phyloP scores from a whole-genome alignment of 2,888 invertebrate genomes.

The Parasteatoda lunata region DNA sequence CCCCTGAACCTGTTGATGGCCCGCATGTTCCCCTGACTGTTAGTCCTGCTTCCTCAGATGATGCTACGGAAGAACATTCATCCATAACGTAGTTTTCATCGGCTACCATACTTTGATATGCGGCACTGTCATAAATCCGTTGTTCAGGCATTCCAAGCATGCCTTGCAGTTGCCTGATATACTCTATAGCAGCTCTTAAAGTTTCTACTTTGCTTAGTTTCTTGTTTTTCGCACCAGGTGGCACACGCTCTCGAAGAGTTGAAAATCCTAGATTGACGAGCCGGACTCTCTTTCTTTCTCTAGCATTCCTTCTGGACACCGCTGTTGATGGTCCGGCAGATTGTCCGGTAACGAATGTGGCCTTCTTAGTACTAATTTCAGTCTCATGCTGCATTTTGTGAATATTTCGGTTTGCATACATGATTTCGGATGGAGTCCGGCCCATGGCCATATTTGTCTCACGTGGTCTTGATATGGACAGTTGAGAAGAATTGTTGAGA shows the following conservation, averaged over 20 bases:
- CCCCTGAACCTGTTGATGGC: conserved; percentile 26
- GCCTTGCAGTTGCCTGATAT: conserved; percentile 87
- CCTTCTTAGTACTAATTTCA: background rate
- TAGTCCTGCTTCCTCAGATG: conserved; percentile 18
- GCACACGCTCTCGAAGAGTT: conserved; percentile 89
- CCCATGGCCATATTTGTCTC: background rate
- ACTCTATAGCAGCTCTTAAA: conserved; percentile 89
- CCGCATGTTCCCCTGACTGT: background rate
- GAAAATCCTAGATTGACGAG: conserved; percentile 85
- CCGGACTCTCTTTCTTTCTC: conserved; percentile 94
- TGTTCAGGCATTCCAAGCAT: conserved; percentile 77
- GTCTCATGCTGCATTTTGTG: background rate
- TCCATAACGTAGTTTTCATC: conserved; percentile 41
- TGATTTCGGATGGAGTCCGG: background rate
- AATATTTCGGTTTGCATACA: background rate
- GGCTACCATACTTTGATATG: background rate
- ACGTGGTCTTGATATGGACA: background rate
- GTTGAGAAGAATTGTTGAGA: background rate
- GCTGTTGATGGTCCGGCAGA: conserved; percentile 76
- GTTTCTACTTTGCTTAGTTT: conserved; percentile 80
- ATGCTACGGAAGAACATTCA: conserved; percentile 50
- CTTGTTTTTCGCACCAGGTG: conserved; percentile 74
- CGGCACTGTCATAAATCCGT: background rate
- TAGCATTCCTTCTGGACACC: conserved; percentile 92
- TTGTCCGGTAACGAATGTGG: background rate